phyloP scores from a whole-genome alignment of 2,113 vertebrate genomes.

The Ailurus styani region DNA sequence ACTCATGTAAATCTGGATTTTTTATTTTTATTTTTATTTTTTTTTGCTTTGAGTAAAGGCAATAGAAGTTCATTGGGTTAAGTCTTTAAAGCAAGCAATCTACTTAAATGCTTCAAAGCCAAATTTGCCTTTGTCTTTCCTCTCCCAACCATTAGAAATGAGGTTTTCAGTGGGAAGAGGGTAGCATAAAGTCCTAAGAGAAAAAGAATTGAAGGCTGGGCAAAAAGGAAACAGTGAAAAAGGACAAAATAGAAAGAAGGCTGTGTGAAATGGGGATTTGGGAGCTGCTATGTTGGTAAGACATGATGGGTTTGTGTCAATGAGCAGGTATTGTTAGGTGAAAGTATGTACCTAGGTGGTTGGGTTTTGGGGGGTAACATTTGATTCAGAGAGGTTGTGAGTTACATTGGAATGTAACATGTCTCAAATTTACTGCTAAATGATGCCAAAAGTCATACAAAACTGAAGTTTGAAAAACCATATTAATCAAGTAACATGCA shows the following conservation, averaged over 20 bases:
- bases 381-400: not conserved
- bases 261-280: not conserved
- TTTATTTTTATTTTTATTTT: too few species aligned
- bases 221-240: not conserved
- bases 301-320: not conserved
- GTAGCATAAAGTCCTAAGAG: not conserved
- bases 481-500: slow-evolving; percentile 72
- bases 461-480: not conserved
- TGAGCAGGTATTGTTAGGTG: not conserved
- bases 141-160: not conserved
- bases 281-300: not conserved
- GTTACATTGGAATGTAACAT: not conserved
- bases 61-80: not conserved
- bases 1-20: not conserved
- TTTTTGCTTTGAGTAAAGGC: not conserved
- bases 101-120: not conserved
- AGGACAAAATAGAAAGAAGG: not conserved
- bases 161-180: not conserved
- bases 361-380: not conserved
- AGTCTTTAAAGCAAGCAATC: not conserved
- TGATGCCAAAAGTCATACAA: not conserved
- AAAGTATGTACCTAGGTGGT: not conserved
- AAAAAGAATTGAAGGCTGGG: not conserved
- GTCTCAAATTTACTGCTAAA: not conserved
- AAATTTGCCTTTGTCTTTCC: not conserved